Base-by-base conservation (phyloP, 2,797 vertebrate genomes). In the Fistularia commersonii region DNA sequence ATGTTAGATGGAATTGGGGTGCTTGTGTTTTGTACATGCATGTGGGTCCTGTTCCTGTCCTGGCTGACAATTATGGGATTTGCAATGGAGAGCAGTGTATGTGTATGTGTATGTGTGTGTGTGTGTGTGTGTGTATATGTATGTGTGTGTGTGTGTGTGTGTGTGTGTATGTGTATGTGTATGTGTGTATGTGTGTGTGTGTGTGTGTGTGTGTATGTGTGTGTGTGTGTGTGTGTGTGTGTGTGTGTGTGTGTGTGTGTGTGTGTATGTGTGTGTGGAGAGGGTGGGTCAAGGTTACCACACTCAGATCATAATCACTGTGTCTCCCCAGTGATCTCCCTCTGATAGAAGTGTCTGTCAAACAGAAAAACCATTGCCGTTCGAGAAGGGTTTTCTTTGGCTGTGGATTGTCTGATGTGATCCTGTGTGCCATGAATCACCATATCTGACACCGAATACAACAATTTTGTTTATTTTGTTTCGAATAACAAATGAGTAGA, bases 291-390 rank as follows among this genome's bases (percentile, higher is more conserved):
- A 84, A 57, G 47, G 80, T 87, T 87, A 86, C 77, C 76, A 74
- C 64, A 23, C 75, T 58, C 65, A 88, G 79, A 81, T 80, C 79
- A 83, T 89, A 88, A 89, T 88, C 83, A 83, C 74, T 63, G 78
- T 77, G 69, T 75, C 82, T 52, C 74, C 82, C 74, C 86, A 86
- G 78, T 85, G 83, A 87, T 89, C 84, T 86, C 68, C 60, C 74
- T 63, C 73, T 76, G 83, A 81, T 54, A 78, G 57, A 42, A 57
- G 76, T 68, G 80, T 82, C 80, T 82, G 77, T 89, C 84, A 86
- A 74, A 80, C 75, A 36, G 72, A 56, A 73, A 74, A 41, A 41
- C 11, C 23, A 23, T 23, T 23, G 23, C 23, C 4, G 23, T 23
- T 2, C 23, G 23, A 23, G 23, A 23, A 23, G 23, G 23, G 23